phyloP scores from a whole-genome alignment of 2,113 vertebrate species.

The Mobula hypostoma region DNA sequence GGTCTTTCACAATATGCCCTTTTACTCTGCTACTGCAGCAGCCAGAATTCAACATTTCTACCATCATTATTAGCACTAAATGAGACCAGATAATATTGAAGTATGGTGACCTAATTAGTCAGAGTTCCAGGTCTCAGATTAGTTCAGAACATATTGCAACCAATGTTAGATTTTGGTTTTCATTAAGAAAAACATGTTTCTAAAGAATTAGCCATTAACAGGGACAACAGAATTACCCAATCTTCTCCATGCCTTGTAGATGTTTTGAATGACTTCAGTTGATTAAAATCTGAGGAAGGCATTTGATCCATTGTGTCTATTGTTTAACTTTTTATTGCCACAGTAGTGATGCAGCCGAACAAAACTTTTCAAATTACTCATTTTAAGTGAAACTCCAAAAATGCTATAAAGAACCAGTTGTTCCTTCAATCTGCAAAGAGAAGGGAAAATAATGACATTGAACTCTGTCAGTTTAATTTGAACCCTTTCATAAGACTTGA shows the following conservation, averaged over 20 bases:
- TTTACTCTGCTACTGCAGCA: not conserved
- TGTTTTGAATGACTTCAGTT: not conserved
- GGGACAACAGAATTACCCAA: not conserved
- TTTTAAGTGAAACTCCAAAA: not conserved
- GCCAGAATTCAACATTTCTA: not conserved
- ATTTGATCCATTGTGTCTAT: not conserved
- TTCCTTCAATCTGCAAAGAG: not conserved
- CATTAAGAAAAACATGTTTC: slow-evolving; percentile 13
- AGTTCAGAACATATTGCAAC: not conserved
- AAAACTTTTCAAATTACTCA: not conserved
- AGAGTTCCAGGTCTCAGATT: not conserved
- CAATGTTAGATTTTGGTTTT: not conserved
- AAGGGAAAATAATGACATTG: not conserved
- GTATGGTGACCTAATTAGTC: not conserved
- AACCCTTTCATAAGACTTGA: not conserved
- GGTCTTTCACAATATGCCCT: not conserved
- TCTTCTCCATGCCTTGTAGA: not conserved
- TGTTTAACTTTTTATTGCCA: not conserved
- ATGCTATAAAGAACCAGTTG: not conserved
- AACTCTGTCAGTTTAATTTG: not conserved
- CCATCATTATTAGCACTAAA: not conserved
- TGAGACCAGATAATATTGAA: not conserved
- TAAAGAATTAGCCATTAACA: not conserved
- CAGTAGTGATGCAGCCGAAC: not conserved
- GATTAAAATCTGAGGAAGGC: not conserved